Percentiles rank a stretch among this genome's conserved stretches.
Evolutionary conservation across 2,113 vertebrate genomes (phyloP).

Genomic region (Pollachius pollachius): DNA sequence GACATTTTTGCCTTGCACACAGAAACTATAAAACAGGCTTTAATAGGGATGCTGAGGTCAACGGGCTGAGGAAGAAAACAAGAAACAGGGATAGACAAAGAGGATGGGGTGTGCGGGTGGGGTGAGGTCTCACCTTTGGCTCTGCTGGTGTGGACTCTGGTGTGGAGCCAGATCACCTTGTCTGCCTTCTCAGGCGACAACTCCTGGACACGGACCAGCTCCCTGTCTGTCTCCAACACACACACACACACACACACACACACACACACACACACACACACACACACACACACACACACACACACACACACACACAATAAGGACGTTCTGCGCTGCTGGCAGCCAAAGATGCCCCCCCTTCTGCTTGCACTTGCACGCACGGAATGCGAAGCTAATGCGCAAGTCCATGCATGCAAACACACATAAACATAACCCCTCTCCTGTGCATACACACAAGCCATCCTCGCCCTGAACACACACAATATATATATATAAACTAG

Average conservation of each 20-base stretch:
- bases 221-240: slow-evolving; percentile 79
- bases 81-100: no score
- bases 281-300: slow-evolving; percentile 16
- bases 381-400: slow-evolving; percentile 28
- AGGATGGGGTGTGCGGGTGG: no score
- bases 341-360: slow-evolving; percentile 11
- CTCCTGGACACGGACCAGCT: slow-evolving; percentile 84
- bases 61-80: no score
- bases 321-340: slow-evolving; percentile 7
- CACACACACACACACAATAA: no score
- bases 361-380: slow-evolving; percentile 27
- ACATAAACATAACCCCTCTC: slow-evolving; percentile 13
- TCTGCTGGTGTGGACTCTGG: slow-evolving; percentile 95
- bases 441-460: slow-evolving; percentile 29
- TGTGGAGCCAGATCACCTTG: slow-evolving; percentile 91
- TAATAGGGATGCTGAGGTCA: no score
- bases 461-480: slow-evolving; percentile 13
- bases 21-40: no score
- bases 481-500: slow-evolving; percentile 11
- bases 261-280: slow-evolving; percentile 38
- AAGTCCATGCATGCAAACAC: slow-evolving; percentile 16
- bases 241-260: no score
- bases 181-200: slow-evolving; percentile 84
- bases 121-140: slow-evolving; percentile 88
- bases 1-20: no score